Evolutionary conservation across 2,113 vertebrate species (phyloP), one percentile per base, ranked within the genome.

Genomic region (Coturnix japonica): DNA sequence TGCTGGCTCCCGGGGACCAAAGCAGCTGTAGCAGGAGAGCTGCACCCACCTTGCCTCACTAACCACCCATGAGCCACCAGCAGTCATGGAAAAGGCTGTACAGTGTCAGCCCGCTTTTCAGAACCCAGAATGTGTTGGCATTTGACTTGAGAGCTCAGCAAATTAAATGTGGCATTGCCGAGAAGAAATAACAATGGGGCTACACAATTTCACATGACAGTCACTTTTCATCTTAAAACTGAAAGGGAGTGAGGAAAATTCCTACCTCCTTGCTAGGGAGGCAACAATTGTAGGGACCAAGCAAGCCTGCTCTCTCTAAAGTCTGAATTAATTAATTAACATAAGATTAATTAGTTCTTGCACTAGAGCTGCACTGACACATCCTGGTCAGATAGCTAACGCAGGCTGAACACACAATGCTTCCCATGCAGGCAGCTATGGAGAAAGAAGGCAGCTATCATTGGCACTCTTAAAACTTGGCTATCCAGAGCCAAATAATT

Each of bases 121-220:
- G 61, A 79, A 76, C 85, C 69, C 81, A 53, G 80, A 86, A 77
- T 26, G 79, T 90, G 89, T 91, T 91, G 93, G 83, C 88, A 94
- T 96, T 94, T 95, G 95, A 95, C 92, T 95, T 39, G 16, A 94
- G 87, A 93, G 95, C 75, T 87, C 93, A 89, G 92, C 82, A 94
- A 93, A 91, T 91, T 93, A 91, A 79, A 93, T 70, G 92, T 93
- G 95, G 92, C 93, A 75, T 91, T 86, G 92, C 86, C 94, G 74
- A 90, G 89, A 93, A 89, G 92, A 91, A 94, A 66, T 69, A 95
- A 94, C 93, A 91, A 90, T 72, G 44, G 54, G 37, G 59, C 88
- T 49, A 90, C 73, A 81, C 86, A 70, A 86, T 84, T 84, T 54
- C 3, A 46, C 0, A 1, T 91, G 93, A 94, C 86, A 94, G 93